Evolutionary conservation across 2,888 invertebrate species (phyloP), one percentile per base, ranked within the genome.

Genomic region (Pyrgus malvae): DNA sequence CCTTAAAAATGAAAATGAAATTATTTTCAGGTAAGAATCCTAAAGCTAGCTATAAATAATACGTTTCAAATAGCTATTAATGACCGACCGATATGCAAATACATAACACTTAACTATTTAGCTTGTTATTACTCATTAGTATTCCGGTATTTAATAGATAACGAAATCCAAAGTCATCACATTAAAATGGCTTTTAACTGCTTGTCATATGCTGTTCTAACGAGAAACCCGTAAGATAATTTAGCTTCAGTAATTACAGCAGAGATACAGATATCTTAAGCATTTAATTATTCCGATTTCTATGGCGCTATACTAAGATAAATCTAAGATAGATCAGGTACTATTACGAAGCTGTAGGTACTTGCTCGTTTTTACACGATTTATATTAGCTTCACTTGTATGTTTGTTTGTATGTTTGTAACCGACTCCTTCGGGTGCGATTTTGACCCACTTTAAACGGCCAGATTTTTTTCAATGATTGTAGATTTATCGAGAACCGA

Each of bases 121-220:
- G 21, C 33, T 33, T 41, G 40, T 31, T 49, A 48, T 12, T 40
- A 17, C 38, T 38, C 48, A 37, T 48, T 17, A 25, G 3, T 48
- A 38, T 41, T 29, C 49, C 4, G 49, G 49, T 41, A 49, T 31
- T 49, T 49, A 40, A 21, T 21, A 46, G 48, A 48, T 48, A 48
- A 25, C 38, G 38, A 29, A 48, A 48, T 29, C 38, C 11, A 16
- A 48, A 27, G 38, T 23, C 49, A 33, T 12, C 41, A 23, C 17
- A 41, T 50, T 50, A 50, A 50, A 50, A 50, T 19, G 14, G 33
- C 37, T 41, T 50, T 50, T 41, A 50, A 41, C 49, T 41, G 16
- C 41, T 33, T 50, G 49, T 41, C 49, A 50, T 50, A 14, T 23
- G 41, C 23, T 16, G n/a, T 41, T 16, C 27, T 41, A 48, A 48